phyloP scores from a whole-genome alignment of 2,888 invertebrate genomes.

The Ornithoptera alexandrae region DNA sequence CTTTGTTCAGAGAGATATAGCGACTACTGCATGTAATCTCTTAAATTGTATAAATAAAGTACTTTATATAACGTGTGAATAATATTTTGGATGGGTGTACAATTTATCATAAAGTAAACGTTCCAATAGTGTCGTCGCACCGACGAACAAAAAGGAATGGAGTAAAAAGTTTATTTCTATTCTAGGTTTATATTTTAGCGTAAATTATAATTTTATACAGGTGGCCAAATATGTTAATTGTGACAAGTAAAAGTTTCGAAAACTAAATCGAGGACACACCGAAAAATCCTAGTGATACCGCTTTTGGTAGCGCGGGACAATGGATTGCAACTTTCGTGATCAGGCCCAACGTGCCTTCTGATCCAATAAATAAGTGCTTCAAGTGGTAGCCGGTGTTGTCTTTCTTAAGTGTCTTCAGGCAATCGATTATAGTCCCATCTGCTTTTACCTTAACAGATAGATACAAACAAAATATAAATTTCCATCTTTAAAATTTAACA shows the following conservation, averaged over 20 bases:
- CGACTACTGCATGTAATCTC: no score
- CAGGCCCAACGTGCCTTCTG: slow-evolving; percentile 97
- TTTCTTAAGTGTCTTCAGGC: slow-evolving; percentile 92
- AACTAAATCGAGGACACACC: slow-evolving; percentile 75
- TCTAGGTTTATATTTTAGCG: no score
- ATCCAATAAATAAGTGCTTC: slow-evolving; percentile 97
- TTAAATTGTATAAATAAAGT: no score
- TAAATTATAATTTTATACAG: no score
- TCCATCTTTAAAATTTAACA: not conserved
- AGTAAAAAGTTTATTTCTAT: no score
- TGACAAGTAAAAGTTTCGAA: no score
- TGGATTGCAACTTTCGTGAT: slow-evolving; percentile 95
- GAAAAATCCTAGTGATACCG: slow-evolving; percentile 92
- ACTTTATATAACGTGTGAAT: no score
- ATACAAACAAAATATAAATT: not conserved
- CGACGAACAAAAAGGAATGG: no score
- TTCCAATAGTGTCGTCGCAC: no score
- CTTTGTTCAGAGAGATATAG: no score
- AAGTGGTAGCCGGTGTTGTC: slow-evolving; percentile 99
- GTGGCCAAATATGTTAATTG: not conserved
- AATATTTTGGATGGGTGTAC: no score
- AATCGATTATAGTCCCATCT: slow-evolving; percentile 91
- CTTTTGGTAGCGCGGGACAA: slow-evolving; percentile 91
- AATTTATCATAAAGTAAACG: no score
- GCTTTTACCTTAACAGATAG: slow-evolving; percentile 84